Evolutionary conservation across 2,113 vertebrate genomes (phyloP), one percentile per base, ranked within the genome.

Genomic region (Cranoglanis bouderius): DNA sequence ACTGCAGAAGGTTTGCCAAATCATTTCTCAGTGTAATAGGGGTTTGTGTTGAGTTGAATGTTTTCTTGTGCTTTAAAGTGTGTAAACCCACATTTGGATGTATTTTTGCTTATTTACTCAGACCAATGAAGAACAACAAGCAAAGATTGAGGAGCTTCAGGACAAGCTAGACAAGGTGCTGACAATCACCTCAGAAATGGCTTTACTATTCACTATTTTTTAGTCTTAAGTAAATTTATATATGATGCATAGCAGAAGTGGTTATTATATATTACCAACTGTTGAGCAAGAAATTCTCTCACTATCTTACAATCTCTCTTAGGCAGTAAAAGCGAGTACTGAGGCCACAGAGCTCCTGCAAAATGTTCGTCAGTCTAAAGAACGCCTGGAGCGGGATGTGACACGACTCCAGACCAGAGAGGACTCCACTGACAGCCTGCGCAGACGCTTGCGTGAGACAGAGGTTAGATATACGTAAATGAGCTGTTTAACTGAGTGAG

Each of bases 321-420:
- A 99, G 98, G 97, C 98, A 3, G 94, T 97, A 51, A 99, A 98
- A 93, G 97, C 97, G 67, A 98, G 97, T 90, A 95, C 97, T 0
- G 98, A 99, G 92, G 98, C 98, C n/a, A 97, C 98, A 0, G 98
- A 99, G 91, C 96, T 97, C 43, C 96, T 99, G 82, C 98, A 99
- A 94, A 97, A 95, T 16, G 97, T 99, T 90, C 97, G 96, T 63
- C 93, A 97, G 93, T 96, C 98, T 10, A 99, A 99, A 92, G 98
- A 99, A 67, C 97, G 97, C 3, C 95, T 98, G 6, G 98, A 99
- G 93, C 96, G 97, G 19, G 98, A 99, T 83, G 57, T 99, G 86
- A 97, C 99, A 95, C 96, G 97, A 90, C 94, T 99, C 55, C 98
- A 98, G 92, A 97, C 96, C 90, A 94, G 96, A 7, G 98, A 99